Evolutionary conservation across 37 sponge, comb jelly and placozoan genomes (phyloP), one percentile per base, ranked within the genome.

Genomic region (Ianthella basta): DNA sequence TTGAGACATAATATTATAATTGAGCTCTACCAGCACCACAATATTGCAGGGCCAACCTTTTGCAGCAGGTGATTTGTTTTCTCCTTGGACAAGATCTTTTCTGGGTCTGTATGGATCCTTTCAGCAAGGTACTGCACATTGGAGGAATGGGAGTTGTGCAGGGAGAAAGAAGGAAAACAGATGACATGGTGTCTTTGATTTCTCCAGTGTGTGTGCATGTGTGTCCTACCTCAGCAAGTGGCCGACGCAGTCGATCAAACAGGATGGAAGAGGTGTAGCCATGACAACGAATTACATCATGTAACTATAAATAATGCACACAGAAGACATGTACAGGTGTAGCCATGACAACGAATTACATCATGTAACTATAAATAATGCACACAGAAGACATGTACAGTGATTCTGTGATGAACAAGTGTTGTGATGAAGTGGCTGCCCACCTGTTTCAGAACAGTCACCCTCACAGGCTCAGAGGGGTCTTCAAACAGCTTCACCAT

Each of bases 401-500:
- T n/a, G n/a, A n/a, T n/a, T n/a, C n/a, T n/a, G n/a, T n/a, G n/a
- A n/a, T n/a, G n/a, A n/a, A n/a, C n/a, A n/a, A n/a, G n/a, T n/a
- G n/a, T n/a, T n/a, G n/a, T n/a, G n/a, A n/a, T n/a, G n/a, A n/a
- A n/a, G n/a, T n/a, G 15, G 59, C n/a, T n/a, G n/a, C 66, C 27
- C 6, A 64, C 66, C 66, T 64, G 66, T 8, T 64, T 24, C 8
- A 16, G 29, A 10, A 30, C 27, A 29, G 66, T 16, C 27, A 30
- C 66, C 27, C 66, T 64, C 8, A 64, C 66, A 20, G 66, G 23
- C 8, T 30, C 12, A 30, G 23, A 64, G 6, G 66, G 66, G 23
- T 64, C 66, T 64, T 64, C 66, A 64, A 64, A 16, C 23, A 64
- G 27, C 66, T 16, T 64, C 29, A 64, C 23, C 66, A 64, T 64